phyloP scores from a whole-genome alignment of 2,797 vertebrate species.

The Paedocypris micromegethes region DNA sequence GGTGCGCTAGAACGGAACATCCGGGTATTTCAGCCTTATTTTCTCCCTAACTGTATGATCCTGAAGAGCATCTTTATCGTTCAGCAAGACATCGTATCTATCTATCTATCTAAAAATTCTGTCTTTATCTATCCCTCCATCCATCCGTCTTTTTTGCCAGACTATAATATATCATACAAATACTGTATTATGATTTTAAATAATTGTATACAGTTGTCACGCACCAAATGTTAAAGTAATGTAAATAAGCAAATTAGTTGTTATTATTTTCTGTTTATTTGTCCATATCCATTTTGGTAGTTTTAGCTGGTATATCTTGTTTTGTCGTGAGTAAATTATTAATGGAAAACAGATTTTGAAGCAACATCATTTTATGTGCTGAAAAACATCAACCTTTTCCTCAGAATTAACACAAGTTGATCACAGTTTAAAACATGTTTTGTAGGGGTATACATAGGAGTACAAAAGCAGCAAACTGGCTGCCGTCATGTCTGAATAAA shows the following conservation, averaged over 20 bases:
- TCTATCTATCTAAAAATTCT: too few species aligned
- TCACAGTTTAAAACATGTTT: too few species aligned
- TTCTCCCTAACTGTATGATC: neutral
- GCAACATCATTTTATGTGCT: slow-evolving; percentile 29
- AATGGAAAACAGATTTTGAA: slow-evolving; percentile 19
- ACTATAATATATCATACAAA: too few species aligned
- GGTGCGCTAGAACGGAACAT: slow-evolving; percentile 48
- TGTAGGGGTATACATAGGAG: too few species aligned
- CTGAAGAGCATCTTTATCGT: neutral
- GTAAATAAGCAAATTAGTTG: too few species aligned
- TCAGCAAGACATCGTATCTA: too few species aligned
- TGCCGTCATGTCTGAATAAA: slow-evolving; percentile 3
- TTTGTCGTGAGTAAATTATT: neutral
- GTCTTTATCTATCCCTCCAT: too few species aligned
- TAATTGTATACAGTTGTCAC: too few species aligned
- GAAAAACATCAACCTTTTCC: slow-evolving; percentile 41
- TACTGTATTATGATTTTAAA: too few species aligned
- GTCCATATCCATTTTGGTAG: neutral
- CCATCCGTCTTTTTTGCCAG: too few species aligned
- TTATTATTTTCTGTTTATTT: slow-evolving; percentile 1
- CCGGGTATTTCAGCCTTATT: slow-evolving; percentile 40
- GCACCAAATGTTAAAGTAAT: too few species aligned
- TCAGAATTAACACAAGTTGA: slow-evolving; percentile 10
- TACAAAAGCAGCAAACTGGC: too few species aligned
- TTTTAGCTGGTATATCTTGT: neutral